These are phyloP conservation scores for Ceratoteleas bidentatus DNA, from an alignment of 1,140 invertebrate genomes.

Conservation along the genomic window DNA sequence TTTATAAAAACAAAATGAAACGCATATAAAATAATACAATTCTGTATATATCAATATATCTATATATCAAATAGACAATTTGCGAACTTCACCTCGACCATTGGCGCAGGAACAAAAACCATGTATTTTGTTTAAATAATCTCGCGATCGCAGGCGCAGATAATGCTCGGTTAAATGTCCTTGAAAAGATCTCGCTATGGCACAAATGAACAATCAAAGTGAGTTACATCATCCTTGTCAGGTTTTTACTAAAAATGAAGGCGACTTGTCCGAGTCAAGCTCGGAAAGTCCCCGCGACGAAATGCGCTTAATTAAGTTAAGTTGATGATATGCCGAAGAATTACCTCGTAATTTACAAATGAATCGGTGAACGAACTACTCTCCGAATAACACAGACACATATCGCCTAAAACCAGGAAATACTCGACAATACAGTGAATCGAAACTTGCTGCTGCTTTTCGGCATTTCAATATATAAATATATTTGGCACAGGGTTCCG, in stretches of 20 bases:
- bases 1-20: conserved; percentile 81
- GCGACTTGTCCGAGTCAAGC: too few species aligned
- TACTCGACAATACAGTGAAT: conserved; percentile 23
- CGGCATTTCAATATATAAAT: conserved; percentile 34
- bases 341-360: conserved; percentile 43
- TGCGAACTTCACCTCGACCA: conserved; percentile 58
- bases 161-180: conserved; percentile 44
- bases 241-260: conserved; percentile 17
- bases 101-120: conserved; percentile 75
- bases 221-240: conserved; percentile 32
- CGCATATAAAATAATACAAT: conserved; percentile 76
- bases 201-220: conserved; percentile 67
- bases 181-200: conserved; percentile 70
- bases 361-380: conserved; percentile 48
- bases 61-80: conserved; percentile 61
- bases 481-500: conserved; percentile 51
- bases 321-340: conserved; percentile 34
- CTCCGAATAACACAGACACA: conserved; percentile 58
- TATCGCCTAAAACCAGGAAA: conserved; percentile 55
- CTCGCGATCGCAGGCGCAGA: conserved; percentile 65
- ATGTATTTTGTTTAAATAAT: conserved; percentile 68
- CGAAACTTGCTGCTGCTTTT: neutral
- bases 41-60: conserved; percentile 72
- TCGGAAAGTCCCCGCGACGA: too few species aligned
- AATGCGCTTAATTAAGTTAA: conserved; percentile 7